These are phyloP conservation scores for Caprella mutica DNA, from an alignment of 2,888 invertebrate genomes.

Conservation along the genomic window DNA sequence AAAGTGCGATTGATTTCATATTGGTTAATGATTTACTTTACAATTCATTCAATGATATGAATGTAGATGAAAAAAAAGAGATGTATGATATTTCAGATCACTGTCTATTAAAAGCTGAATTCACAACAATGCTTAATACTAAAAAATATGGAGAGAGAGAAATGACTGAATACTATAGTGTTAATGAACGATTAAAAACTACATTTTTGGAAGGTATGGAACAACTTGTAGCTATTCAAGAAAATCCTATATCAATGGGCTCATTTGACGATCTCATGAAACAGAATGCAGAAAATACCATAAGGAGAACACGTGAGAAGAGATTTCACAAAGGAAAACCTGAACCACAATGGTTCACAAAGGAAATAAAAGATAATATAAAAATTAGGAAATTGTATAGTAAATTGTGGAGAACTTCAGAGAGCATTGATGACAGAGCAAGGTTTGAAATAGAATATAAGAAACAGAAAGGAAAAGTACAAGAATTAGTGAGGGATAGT, in stretches of 20 bases:
- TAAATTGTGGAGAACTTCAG: neutral
- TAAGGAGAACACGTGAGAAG: too few relatives aligned
- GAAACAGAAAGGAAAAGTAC: neutral
- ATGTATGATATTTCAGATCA: neutral
- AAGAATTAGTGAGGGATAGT: neutral
- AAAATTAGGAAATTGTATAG: neutral
- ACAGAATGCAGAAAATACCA: too few relatives aligned
- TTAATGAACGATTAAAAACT: neutral
- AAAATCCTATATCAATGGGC: too few relatives aligned
- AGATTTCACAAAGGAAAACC: too few relatives aligned
- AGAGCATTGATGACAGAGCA: neutral
- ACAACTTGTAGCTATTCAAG: too few relatives aligned
- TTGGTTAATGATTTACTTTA: neutral
- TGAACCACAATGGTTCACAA: neutral
- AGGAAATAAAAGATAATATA: neutral
- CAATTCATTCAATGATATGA: neutral
- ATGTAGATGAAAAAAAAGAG: neutral
- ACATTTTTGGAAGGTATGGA: neutral
- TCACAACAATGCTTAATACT: neutral
- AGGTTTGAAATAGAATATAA: neutral
- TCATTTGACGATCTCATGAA: too few relatives aligned
- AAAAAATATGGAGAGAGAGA: neutral
- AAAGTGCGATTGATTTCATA: neutral
- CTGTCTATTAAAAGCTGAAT: neutral
- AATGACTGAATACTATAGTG: neutral